Evolutionary conservation across 1,140 invertebrate genomes (phyloP).

Genomic region (Hyposmocoma kahamanoa): DNA sequence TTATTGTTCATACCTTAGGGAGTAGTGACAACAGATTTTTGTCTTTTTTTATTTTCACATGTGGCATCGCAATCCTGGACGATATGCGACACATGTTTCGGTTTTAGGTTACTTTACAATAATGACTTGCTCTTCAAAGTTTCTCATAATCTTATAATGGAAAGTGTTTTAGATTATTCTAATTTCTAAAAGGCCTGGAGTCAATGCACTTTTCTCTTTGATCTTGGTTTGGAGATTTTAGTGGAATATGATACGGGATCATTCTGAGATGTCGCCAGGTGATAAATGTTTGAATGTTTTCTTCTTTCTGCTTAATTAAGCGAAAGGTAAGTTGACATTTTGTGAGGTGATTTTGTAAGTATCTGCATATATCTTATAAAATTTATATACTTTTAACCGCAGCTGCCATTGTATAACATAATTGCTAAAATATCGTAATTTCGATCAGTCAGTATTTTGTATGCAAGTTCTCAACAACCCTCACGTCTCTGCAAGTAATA

Average conservation of each 20-base stretch:
- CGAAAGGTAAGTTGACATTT: neutral
- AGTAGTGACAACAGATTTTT: constrained; percentile 70
- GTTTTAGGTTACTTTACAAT: constrained; percentile 66
- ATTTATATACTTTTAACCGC: too few relatives aligned
- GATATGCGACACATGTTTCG: constrained; percentile 70
- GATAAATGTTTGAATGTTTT: constrained; percentile 20
- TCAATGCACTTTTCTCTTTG: constrained; percentile 56
- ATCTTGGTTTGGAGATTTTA: constrained; percentile 40
- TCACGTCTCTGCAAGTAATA: too few relatives aligned
- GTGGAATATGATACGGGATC: constrained; percentile 40
- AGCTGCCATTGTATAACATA: too few relatives aligned
- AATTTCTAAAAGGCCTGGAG: constrained; percentile 37
- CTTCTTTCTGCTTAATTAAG: neutral
- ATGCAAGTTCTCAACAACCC: too few relatives aligned
- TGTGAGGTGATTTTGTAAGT: too few relatives aligned
- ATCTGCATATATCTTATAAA: too few relatives aligned
- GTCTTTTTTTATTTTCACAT: constrained; percentile 67
- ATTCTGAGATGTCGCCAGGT: constrained; percentile 40
- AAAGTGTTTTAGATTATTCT: constrained; percentile 46
- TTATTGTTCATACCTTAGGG: constrained; percentile 66
- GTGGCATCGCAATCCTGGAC: constrained; percentile 69
- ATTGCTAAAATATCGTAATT: too few relatives aligned
- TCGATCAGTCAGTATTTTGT: too few relatives aligned
- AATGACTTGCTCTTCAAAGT: constrained; percentile 62
- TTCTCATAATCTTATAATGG: constrained; percentile 57